These are phyloP conservation scores for Aplysina aerophoba DNA, from an alignment of 37 sponge, comb jelly and placozoan species.

Conservation along the genomic window DNA sequence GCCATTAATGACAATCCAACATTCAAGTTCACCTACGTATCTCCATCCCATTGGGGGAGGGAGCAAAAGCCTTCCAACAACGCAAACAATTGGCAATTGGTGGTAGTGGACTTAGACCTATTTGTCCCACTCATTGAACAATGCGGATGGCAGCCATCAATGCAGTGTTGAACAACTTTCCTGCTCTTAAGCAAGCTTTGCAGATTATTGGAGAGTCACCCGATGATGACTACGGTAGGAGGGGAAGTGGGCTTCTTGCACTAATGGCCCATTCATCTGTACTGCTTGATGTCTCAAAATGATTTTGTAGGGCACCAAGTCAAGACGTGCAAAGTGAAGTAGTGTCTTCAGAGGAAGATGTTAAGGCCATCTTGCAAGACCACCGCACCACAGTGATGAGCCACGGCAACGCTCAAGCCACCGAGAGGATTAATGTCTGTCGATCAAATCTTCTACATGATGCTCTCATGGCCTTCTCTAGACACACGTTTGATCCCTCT, in stretches of 20 bases:
- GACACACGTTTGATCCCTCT: conserved; percentile 28
- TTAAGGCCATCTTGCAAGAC: too few species aligned
- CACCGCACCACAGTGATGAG: too few species aligned
- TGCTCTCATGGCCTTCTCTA: conserved; percentile 33
- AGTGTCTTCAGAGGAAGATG: too few species aligned
- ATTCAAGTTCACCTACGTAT: too few species aligned
- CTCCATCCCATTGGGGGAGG: too few species aligned
- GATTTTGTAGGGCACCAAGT: too few species aligned
- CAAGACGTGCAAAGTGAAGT: too few species aligned
- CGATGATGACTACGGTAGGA: conserved; percentile 37
- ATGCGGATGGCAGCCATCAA: conserved; percentile 34
- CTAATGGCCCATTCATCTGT: too few species aligned
- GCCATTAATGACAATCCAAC: too few species aligned
- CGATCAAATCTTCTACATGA: conserved; percentile 32
- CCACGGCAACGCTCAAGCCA: conserved; percentile 43
- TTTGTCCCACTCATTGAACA: conserved; percentile 58
- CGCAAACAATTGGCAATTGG: neutral
- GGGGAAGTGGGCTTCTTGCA: conserved; percentile 24
- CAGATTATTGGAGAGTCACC: conserved; percentile 7
- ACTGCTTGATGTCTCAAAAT: too few species aligned
- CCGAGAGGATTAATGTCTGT: conserved; percentile 28
- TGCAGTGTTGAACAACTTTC: conserved; percentile 47
- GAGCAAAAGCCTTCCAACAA: too few species aligned
- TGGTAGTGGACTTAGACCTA: neutral
- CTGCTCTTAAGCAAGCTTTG: conserved; percentile 37